These are phyloP conservation scores for Epinephelus cyanopodus DNA, from an alignment of 2,113 vertebrate genomes.

Conservation along the genomic window DNA sequence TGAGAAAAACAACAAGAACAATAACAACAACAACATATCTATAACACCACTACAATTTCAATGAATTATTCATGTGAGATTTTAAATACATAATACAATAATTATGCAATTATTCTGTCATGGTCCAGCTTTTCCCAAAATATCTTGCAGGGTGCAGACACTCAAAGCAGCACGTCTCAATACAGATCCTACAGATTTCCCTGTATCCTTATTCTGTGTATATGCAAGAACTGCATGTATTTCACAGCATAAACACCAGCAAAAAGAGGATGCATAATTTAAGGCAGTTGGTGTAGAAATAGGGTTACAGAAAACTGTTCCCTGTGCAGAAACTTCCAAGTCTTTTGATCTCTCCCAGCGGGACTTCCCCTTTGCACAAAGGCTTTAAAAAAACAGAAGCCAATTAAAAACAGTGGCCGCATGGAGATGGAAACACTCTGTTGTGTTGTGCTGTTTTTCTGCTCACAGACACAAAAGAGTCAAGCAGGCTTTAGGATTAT, in stretches of 20 bases:
- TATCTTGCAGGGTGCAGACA: not conserved
- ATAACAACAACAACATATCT: not conserved
- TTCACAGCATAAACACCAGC: not conserved
- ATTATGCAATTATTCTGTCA: not conserved
- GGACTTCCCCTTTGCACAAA: constrained; percentile 47
- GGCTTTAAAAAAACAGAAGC: constrained; percentile 49
- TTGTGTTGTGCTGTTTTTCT: constrained; percentile 35
- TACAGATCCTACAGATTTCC: not conserved
- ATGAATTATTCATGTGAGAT: not conserved
- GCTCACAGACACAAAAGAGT: constrained; percentile 41
- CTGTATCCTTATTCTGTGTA: not conserved
- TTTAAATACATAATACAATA: not conserved
- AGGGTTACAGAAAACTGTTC: constrained; percentile 29
- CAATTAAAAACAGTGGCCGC: constrained; percentile 56
- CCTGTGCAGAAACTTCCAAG: constrained; percentile 48
- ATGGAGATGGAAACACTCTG: constrained; percentile 26
- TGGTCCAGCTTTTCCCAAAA: not conserved
- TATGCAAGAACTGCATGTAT: not conserved
- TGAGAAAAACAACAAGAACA: not conserved
- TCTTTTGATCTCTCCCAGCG: constrained; percentile 55
- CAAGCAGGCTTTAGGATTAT: constrained; percentile 26
- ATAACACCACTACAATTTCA: not conserved
- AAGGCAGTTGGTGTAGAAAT: constrained; percentile 24
- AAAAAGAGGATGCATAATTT: constrained; percentile 13
- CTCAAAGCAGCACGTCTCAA: not conserved